phyloP scores from a whole-genome alignment of 37 sponge, comb jelly and placozoan species.

The Hexactinellida sp. region DNA sequence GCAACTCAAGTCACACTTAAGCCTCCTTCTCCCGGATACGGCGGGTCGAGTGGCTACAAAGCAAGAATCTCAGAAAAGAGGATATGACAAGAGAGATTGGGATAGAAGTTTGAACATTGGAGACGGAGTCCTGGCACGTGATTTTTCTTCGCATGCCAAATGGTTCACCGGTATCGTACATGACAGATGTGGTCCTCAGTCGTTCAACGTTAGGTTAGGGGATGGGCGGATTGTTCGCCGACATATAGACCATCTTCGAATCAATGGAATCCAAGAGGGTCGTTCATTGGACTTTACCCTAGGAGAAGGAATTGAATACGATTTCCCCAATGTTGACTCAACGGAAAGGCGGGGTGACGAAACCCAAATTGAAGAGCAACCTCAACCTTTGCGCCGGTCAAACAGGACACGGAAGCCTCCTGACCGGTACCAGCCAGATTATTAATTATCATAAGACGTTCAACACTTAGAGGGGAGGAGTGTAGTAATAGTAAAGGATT shows the following conservation, averaged over 20 bases:
- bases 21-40: not conserved
- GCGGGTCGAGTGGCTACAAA: not conserved
- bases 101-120: not conserved
- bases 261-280: not conserved
- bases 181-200: not conserved
- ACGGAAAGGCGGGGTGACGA: not conserved
- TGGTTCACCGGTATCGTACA: not conserved
- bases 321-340: not conserved
- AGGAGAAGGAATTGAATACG: not conserved
- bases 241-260: not conserved
- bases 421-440: not conserved
- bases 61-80: not conserved
- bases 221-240: not conserved
- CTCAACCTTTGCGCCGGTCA: not conserved
- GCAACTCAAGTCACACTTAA: not conserved
- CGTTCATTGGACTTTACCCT: not conserved
- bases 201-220: not conserved
- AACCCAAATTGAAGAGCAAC: not conserved
- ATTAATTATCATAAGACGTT: no score
- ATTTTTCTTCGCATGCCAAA: not conserved
- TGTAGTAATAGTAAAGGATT: not conserved
- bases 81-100: not conserved
- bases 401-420: not conserved
- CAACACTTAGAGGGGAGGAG: not conserved
- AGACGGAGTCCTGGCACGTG: not conserved